Percentiles rank a stretch among this genome's conserved stretches.
phyloP scores from a whole-genome alignment of 53 echinoderm and acorn worm genomes.

The Astropecten irregularis region DNA sequence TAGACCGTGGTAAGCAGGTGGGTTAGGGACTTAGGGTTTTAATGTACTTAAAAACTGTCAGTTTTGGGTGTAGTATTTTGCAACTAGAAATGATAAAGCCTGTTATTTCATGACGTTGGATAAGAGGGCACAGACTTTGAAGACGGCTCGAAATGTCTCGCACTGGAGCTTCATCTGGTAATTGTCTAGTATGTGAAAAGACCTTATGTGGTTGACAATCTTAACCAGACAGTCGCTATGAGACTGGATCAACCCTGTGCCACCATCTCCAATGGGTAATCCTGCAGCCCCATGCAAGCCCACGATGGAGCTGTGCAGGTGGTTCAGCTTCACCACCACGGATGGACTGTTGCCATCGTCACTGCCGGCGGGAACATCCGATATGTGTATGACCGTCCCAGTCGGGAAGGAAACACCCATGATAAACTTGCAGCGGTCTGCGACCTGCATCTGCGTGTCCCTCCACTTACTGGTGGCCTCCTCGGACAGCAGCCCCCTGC shows the following conservation, averaged over 20 bases:
- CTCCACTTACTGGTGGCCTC: neutral
- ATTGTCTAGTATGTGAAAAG: neutral
- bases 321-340: neutral
- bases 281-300: neutral
- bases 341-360: neutral
- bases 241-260: too few relatives aligned
- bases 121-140: slow-evolving; percentile 26
- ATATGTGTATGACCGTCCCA: neutral
- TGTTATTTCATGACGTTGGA: neutral
- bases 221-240: too few relatives aligned
- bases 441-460: neutral
- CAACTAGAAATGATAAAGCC: too few relatives aligned
- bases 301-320: neutral
- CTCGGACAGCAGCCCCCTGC: neutral
- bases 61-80: too few relatives aligned
- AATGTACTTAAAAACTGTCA: too few relatives aligned
- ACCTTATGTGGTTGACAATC: neutral
- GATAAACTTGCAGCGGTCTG: neutral
- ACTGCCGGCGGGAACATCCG: neutral
- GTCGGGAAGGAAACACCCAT: slow-evolving; percentile 1
- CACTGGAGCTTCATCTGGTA: neutral
- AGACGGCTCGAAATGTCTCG: neutral
- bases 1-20: too few relatives aligned
- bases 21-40: too few relatives aligned
- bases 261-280: neutral